phyloP scores from a whole-genome alignment of 2,113 vertebrate species.

The Cheirogaleus medius region DNA sequence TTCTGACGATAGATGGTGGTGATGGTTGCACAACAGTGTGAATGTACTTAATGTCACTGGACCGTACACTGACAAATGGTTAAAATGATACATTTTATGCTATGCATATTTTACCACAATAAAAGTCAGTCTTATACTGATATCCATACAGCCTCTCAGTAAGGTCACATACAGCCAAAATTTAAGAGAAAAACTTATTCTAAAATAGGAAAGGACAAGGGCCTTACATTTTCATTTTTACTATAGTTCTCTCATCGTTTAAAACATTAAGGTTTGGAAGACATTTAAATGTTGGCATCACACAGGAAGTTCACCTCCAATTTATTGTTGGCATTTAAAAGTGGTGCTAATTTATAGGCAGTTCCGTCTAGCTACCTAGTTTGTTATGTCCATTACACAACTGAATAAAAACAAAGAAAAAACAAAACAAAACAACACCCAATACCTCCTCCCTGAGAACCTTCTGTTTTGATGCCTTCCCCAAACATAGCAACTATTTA shows the following conservation, averaged over 20 bases:
- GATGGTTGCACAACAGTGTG: too few species aligned
- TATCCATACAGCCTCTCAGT: not conserved
- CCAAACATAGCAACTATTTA: not conserved
- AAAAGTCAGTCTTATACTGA: not conserved
- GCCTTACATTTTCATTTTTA: not conserved
- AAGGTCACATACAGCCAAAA: not conserved
- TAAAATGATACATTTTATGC: not conserved
- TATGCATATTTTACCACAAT: not conserved
- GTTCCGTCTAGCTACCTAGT: not conserved
- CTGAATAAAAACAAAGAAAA: not conserved
- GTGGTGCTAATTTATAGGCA: not conserved
- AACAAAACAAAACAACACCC: not conserved
- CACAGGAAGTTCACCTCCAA: not conserved
- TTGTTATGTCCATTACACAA: not conserved
- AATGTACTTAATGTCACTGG: not conserved
- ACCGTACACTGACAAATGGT: not conserved
- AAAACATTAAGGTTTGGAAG: not conserved
- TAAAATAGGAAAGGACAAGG: not conserved
- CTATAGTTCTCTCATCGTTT: not conserved
- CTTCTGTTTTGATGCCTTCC: not conserved
- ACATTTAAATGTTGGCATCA: not conserved
- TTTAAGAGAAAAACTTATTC: not conserved
- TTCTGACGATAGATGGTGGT: not conserved
- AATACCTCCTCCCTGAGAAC: not conserved
- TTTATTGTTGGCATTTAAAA: not conserved